Evolutionary conservation across 64 coral and sea anemone genomes (phyloP).

Genomic region (Pachyseris speciosa): DNA sequence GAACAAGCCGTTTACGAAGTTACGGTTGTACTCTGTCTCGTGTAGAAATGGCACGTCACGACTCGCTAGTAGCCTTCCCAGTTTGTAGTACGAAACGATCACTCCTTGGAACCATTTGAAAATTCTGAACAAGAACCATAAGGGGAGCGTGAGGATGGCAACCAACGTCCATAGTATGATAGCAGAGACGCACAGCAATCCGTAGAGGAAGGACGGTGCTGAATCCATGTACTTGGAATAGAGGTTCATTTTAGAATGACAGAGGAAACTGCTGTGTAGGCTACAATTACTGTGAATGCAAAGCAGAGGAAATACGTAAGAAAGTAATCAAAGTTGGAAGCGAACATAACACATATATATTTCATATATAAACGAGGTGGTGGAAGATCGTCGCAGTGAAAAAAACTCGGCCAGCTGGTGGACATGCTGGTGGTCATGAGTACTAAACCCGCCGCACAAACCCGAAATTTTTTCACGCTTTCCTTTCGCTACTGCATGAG

Average conservation of each 20-base stretch:
- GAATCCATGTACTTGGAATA: constrained; percentile 54
- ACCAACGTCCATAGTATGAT: constrained; percentile 71
- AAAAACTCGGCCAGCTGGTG: no score
- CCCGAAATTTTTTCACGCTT: no score
- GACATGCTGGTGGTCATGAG: no score
- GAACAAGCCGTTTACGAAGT: constrained; percentile 80
- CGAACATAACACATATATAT: no score
- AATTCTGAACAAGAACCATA: constrained; percentile 69
- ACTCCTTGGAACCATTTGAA: constrained; percentile 74
- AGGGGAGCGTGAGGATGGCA: constrained; percentile 67
- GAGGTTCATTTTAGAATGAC: constrained; percentile 49
- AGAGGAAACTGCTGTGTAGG: no score
- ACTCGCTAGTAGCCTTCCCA: constrained; percentile 69
- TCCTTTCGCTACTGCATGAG: no score
- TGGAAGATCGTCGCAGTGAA: no score
- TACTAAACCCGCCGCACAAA: no score
- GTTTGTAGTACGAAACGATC: constrained; percentile 64
- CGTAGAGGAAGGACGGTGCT: constrained; percentile 67
- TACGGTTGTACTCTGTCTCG: constrained; percentile 79
- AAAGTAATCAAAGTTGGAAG: no score
- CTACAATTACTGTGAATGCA: no score
- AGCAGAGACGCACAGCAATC: constrained; percentile 69
- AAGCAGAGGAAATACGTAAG: no score
- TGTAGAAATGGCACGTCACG: constrained; percentile 87
- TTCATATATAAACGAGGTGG: no score